Evolutionary conservation across 2,797 vertebrate genomes (phyloP), one percentile per base, ranked within the genome.

Genomic region (Halcyon leucocephala): DNA sequence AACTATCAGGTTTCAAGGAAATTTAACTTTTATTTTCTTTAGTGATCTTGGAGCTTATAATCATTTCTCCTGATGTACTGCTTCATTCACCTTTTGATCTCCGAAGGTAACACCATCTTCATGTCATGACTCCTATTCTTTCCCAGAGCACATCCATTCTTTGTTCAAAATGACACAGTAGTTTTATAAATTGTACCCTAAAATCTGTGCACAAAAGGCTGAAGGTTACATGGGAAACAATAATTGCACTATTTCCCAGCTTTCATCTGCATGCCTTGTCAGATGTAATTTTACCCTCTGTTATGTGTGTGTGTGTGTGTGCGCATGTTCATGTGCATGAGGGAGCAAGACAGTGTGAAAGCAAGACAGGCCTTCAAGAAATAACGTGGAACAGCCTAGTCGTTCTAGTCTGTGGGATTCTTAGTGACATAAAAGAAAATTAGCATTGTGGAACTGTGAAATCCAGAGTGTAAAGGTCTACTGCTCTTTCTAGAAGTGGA

Each of bases 181-280:
- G 2, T 90, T 88, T 94, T 76, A 35, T 67, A 86, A 91, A 33
- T 39, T 42, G 29, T 74, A 86, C 72, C 48, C 76, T 90, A 82
- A 91, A 96, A 94, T 19, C 69, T 6, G 0, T 31, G 70, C 80
- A 81, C 80, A 86, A 91, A 94, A 48, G 39, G 10, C 65, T 78
- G 77, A 88, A 51, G 69, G 71, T 95, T 83, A 78, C 1, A 1
- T 90, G 80, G 88, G 73, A 95, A 95, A 72, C 0, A 3, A 90
- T 88, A 95, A 94, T 86, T 90, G 29, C 76, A 79, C 16, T 79
- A 84, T 86, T 95, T 94, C 94, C 77, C 91, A 93, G 77, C 88
- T 91, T 91, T 93, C 90, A 82, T 83, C 85, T 88, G 61, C 69
- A 31, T 90, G 72, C 42, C 87, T 86, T 83, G 80, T 91, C 90